Conservation (phyloP, 2,888 invertebrate genomes). For the Hermaeophaga mercurialis region DNA sequence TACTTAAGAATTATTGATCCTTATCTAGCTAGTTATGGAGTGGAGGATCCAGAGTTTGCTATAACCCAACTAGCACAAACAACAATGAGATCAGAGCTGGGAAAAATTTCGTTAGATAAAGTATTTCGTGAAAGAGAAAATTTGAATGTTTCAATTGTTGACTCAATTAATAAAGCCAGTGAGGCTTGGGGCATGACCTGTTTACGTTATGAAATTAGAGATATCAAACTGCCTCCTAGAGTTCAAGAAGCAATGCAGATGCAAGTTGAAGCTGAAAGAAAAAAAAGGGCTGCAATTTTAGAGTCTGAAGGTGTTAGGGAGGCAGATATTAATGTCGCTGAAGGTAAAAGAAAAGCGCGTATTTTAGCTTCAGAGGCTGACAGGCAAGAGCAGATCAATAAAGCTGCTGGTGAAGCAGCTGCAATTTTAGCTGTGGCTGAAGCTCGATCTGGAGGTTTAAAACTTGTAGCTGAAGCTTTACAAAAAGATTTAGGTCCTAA, state of each 20-base stretch:
- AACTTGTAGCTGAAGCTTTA: slow-evolving; percentile 74
- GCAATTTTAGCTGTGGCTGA: slow-evolving; percentile 90
- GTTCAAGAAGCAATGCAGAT: slow-evolving; percentile 99
- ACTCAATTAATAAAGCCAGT: slow-evolving; percentile 96
- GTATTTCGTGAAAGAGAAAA: slow-evolving; percentile 96
- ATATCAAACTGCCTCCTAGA: slow-evolving; percentile 85
- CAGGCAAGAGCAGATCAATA: slow-evolving; percentile 91
- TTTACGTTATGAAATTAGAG: slow-evolving; percentile 91
- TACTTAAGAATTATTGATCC: slow-evolving; percentile 94
- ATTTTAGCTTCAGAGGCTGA: slow-evolving; percentile 95
- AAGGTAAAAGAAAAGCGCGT: slow-evolving; percentile 89
- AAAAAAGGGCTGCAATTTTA: slow-evolving; percentile 93
- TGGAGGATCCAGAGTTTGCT: slow-evolving; percentile 99
- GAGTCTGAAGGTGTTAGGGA: slow-evolving; percentile 94
- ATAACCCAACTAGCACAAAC: slow-evolving; percentile 99
- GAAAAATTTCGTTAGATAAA: slow-evolving; percentile 95
- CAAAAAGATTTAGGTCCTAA: slow-evolving; percentile 69
- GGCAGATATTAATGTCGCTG: slow-evolving; percentile 96
- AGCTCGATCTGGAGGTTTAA: slow-evolving; percentile 85
- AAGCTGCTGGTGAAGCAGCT: slow-evolving; percentile 89
- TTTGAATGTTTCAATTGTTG: slow-evolving; percentile 92
- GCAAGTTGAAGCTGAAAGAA: slow-evolving; percentile 95
- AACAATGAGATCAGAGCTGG: slow-evolving; percentile 98
- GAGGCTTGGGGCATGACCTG: slow-evolving; percentile 98
- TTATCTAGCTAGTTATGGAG: slow-evolving; percentile 94